Percentiles rank a stretch among this genome's conserved stretches.
These are phyloP conservation scores for Odontamblyopus lacepedii DNA, from an alignment of 2,797 vertebrate species.

Conservation along the genomic window DNA sequence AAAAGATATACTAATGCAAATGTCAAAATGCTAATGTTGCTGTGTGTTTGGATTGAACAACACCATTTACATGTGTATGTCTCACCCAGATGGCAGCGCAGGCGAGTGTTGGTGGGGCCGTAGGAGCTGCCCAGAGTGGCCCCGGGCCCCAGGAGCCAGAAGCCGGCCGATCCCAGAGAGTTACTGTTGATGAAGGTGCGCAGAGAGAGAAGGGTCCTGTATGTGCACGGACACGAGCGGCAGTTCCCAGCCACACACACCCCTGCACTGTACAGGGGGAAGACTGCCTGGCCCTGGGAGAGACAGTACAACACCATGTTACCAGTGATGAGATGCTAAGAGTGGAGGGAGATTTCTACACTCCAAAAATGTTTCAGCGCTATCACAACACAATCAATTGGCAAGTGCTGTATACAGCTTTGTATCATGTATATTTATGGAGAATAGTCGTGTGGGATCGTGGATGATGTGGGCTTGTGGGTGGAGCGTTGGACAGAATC, in stretches of 20 bases:
- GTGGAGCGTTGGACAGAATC: too few relatives aligned
- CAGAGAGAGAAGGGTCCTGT: slow-evolving; percentile 82
- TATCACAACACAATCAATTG: too few relatives aligned
- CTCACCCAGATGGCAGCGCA: slow-evolving; percentile 88
- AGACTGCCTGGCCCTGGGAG: slow-evolving; percentile 79
- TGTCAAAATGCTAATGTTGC: not conserved
- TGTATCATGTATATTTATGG: too few relatives aligned
- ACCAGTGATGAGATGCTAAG: not conserved
- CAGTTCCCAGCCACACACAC: slow-evolving; percentile 83
- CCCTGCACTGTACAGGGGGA: slow-evolving; percentile 85
- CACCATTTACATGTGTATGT: slow-evolving; percentile 11
- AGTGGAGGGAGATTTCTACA: too few relatives aligned
- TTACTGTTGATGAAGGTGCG: slow-evolving; percentile 88
- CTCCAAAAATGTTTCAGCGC: too few relatives aligned
- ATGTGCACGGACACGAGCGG: slow-evolving; percentile 82
- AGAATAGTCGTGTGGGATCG: too few relatives aligned
- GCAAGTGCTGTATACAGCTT: too few relatives aligned
- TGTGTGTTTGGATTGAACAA: not conserved
- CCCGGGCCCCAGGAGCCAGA: slow-evolving; percentile 85
- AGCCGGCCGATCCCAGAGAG: slow-evolving; percentile 85
- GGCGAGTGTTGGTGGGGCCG: slow-evolving; percentile 85
- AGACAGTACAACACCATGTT: not conserved
- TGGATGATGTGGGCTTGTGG: too few relatives aligned
- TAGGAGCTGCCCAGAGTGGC: slow-evolving; percentile 81
- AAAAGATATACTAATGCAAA: too few relatives aligned